Conservation (phyloP, 92 coral and sea anemone genomes). For the Desmophyllum pertusum region DNA sequence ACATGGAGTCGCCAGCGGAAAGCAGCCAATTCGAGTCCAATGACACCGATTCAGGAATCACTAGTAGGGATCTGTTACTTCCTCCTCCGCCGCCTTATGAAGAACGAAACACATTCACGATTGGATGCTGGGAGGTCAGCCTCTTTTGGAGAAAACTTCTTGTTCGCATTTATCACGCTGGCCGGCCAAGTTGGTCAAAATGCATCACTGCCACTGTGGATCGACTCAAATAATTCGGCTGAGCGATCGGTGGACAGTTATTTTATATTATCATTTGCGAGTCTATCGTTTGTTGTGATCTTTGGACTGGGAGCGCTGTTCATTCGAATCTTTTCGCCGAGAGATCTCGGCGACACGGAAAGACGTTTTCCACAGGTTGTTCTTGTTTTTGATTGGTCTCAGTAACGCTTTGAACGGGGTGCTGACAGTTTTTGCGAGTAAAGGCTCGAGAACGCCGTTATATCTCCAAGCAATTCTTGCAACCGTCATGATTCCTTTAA, state of each 20-base stretch:
- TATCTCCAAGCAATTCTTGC: constrained; percentile 85
- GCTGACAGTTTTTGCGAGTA: constrained; percentile 75
- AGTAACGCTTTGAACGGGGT: constrained; percentile 76
- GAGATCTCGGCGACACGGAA: constrained; percentile 70
- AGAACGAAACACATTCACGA: constrained; percentile 12
- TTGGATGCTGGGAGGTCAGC: constrained; percentile 50
- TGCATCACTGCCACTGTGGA: constrained; percentile 76
- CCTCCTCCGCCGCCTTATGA: background rate
- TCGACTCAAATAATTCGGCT: constrained; percentile 50
- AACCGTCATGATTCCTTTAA: constrained; percentile 76
- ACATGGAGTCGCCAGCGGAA: background rate
- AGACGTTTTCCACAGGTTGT: constrained; percentile 58
- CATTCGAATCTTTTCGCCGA: constrained; percentile 49
- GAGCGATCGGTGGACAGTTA: constrained; percentile 65
- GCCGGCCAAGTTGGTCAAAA: constrained; percentile 75
- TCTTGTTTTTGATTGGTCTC: constrained; percentile 70
- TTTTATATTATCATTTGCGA: constrained; percentile 71
- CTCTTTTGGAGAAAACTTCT: constrained; percentile 54
- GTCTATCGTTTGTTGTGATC: constrained; percentile 70
- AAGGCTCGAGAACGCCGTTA: constrained; percentile 78
- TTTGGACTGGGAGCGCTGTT: constrained; percentile 60
- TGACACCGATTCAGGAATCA: background rate
- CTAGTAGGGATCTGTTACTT: background rate
- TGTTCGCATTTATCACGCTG: constrained; percentile 61
- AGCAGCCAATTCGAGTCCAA: background rate